Evolutionary conservation across 2,797 vertebrate species (phyloP).

Genomic region (Botia kubotai): DNA sequence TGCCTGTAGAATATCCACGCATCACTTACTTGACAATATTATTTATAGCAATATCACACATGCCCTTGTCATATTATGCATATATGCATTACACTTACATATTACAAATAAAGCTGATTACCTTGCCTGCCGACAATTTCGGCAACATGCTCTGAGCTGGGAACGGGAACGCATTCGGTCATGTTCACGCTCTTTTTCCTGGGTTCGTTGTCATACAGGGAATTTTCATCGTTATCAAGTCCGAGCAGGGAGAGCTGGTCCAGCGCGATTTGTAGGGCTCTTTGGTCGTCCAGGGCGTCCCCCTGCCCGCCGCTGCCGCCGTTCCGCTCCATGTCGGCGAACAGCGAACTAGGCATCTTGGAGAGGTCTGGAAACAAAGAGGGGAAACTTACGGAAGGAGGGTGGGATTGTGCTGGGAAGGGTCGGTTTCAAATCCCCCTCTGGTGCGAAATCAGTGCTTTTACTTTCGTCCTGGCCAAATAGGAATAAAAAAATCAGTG

Average conservation of each 20-base stretch:
- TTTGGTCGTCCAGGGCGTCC: slow-evolving; percentile 91
- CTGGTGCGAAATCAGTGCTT: slow-evolving; percentile 65
- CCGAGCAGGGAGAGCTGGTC: slow-evolving; percentile 94
- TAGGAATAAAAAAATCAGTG: slow-evolving; percentile 32
- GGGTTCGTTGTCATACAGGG: slow-evolving; percentile 89
- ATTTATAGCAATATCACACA: slow-evolving; percentile 16
- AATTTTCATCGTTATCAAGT: slow-evolving; percentile 89
- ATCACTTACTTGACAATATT: background rate
- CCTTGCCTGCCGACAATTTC: slow-evolving; percentile 98
- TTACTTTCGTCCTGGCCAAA: too few relatives aligned
- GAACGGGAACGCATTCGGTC: slow-evolving; percentile 96
- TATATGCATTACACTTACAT: background rate
- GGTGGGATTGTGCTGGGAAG: slow-evolving; percentile 71
- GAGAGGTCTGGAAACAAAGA: slow-evolving; percentile 56
- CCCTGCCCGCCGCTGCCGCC: slow-evolving; percentile 76
- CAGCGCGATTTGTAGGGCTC: slow-evolving; percentile 92
- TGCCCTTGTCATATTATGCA: too few relatives aligned
- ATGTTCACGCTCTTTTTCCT: slow-evolving; percentile 95
- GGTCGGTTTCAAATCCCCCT: slow-evolving; percentile 55
- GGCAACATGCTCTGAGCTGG: slow-evolving; percentile 96
- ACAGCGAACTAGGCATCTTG: slow-evolving; percentile 94
- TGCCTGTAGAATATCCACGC: background rate
- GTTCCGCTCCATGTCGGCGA: slow-evolving; percentile 89
- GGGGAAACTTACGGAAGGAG: slow-evolving; percentile 71
- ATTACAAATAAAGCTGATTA: slow-evolving; percentile 58